Evolutionary conservation across 1,140 invertebrate genomes (phyloP), one percentile per base, ranked within the genome.

Genomic region (Tenebrio molitor): DNA sequence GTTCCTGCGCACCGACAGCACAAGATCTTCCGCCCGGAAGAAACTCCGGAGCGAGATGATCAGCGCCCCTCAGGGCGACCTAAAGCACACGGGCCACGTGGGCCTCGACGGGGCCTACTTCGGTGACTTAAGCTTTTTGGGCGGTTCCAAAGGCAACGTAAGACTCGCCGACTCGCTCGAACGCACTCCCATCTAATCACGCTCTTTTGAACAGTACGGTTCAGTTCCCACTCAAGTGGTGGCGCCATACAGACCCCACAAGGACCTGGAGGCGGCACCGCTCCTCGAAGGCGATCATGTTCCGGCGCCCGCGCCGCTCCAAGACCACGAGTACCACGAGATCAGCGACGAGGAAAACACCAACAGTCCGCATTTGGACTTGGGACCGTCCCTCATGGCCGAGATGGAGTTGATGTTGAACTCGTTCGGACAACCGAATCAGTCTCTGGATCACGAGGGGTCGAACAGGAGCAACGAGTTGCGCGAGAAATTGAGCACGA

Each of bases 81-180:
- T 99, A 0, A 96, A 97, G 80, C 97, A 99, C 81, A 99, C 96
- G 0, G 81, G 95, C 0, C 97, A 99, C 83, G 95, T 99, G 2
- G 97, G 98, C 1, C 87, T 97, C 8, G 97, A 99, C 84, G 97
- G 97, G 2, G 94, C 95, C 65, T 96, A 96, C 81, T 99, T 99
- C 83, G 97, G 97, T 0, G 96, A 98, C 84, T 91, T 99, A 58
- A 92, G 94, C 42, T 96, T 96, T 79, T 85, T 97, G 15, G 89
- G 89, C 17, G 89, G 90, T 21, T 91, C 88, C 21, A 83, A 83
- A 73, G 81, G 88, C 87, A 78, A 86, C 79, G 87, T 89, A 76
- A 85, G 83, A n/a, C n/a, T n/a, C n/a, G n/a, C n/a, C n/a, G n/a
- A n/a, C n/a, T n/a, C n/a, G 73, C 17, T 50, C 4, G 6, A 17